Evolutionary conservation across 2,797 vertebrate species (phyloP), one percentile per base, ranked within the genome.

Genomic region (Mormyrops attenuatus): DNA sequence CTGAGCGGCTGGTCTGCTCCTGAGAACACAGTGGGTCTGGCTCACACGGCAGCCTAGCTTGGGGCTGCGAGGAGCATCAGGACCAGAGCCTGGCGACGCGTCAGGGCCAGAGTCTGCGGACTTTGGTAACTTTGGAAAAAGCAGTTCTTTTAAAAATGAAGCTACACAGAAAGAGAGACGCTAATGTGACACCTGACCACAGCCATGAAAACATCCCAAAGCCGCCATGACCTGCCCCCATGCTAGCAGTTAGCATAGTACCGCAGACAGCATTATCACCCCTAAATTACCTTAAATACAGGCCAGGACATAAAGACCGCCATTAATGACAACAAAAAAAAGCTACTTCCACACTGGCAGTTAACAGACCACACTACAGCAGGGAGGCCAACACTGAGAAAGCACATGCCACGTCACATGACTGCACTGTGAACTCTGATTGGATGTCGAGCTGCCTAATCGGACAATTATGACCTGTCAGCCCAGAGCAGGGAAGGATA

Each of bases 1-100:
- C 94, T 91, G 97, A 90, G 49, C 57, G 89, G 89, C 91, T 95
- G 92, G 89, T 97, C 92, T 95, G 96, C 87, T 94, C 96, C 98
- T 98, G 88, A 85, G 90, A 93, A 92, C 55, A 91, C 8, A 88
- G 50, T 4, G 8, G 88, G 20, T 15, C 20, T n/a, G 55, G 1
- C 7, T 44, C 73, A 80, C 73, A 8, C 0, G 38, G 73, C 15
- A 44, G 15, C 17, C 34, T 1, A 0, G 26, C 11, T 30, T 15
- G 30, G 15, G 26, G 30, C 13, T 5, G 13, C 15, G 15, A 20
- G 11, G 69, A 0, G 34, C 15, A 0, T 20, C 17, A 20, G 17
- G 53, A 15, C 53, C 53, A 15, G 26, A 30, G 26, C 26, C 26
- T 30, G 53, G 17, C 17, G 15, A 50, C 7, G 49, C 22, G 1